phyloP scores from a whole-genome alignment of 2,113 vertebrate species.

The Apodemus sylvaticus region DNA sequence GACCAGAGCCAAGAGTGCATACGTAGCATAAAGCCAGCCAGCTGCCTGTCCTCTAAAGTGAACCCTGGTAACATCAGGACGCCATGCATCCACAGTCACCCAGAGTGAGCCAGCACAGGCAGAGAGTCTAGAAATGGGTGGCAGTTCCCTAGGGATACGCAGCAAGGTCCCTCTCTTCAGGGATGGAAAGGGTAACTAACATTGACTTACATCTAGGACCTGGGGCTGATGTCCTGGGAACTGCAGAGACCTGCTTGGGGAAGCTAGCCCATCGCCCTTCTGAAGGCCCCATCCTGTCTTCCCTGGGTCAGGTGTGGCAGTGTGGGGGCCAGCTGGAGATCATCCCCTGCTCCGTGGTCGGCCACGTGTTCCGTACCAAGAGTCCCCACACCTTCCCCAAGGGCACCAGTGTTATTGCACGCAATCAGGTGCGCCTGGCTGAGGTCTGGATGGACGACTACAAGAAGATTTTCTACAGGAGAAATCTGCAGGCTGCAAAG shows the following conservation, averaged over 20 bases:
- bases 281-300: neutral
- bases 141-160: neutral
- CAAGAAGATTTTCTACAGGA: constrained; percentile 94
- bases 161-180: neutral
- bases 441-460: constrained; percentile 98
- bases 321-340: constrained; percentile 95
- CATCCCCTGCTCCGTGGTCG: constrained; percentile 96
- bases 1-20: neutral
- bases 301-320: constrained; percentile 93
- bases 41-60: neutral
- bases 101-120: neutral
- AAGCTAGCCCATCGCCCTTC: neutral
- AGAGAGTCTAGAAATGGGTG: neutral
- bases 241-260: neutral
- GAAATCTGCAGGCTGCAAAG: constrained; percentile 90
- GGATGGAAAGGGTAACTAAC: neutral
- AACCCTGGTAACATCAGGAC: neutral
- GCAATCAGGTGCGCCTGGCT: constrained; percentile 96
- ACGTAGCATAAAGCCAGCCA: neutral
- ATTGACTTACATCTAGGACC: neutral
- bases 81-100: neutral
- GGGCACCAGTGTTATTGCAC: constrained; percentile 94
- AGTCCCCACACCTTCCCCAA: constrained; percentile 98
- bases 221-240: neutral
- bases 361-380: constrained; percentile 97